Conservation (phyloP, 2,113 vertebrate species). For the Mormoops blainvillei region DNA sequence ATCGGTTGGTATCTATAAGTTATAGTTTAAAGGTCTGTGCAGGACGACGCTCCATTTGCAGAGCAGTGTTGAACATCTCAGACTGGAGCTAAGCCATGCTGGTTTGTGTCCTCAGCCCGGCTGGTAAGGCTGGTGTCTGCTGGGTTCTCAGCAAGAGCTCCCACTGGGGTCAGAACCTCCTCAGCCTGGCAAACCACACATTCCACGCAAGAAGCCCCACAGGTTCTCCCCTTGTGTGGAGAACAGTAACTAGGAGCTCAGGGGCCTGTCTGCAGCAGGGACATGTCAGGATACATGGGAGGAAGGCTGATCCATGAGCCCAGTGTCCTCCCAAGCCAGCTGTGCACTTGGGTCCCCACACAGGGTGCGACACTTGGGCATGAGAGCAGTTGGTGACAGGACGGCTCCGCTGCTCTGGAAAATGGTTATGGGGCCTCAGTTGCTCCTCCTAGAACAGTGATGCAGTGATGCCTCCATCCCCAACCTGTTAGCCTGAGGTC, state of each 20-base stretch:
- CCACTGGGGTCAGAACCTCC: neutral
- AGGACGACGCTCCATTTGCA: neutral
- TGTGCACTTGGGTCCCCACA: neutral
- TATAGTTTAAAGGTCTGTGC: neutral
- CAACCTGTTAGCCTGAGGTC: neutral
- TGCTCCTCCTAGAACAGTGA: neutral
- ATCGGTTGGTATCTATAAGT: neutral
- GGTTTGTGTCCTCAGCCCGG: neutral
- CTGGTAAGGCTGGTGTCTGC: neutral
- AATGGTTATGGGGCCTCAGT: too few relatives aligned
- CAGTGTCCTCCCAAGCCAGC: neutral
- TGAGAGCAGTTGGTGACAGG: neutral
- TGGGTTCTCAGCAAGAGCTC: neutral
- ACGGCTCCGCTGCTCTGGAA: neutral
- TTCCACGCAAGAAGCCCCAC: neutral
- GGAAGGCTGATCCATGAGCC: neutral
- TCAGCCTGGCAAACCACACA: neutral
- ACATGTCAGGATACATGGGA: neutral
- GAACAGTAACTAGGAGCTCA: neutral
- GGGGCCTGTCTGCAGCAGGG: neutral
- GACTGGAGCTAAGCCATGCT: neutral
- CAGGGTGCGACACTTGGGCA: neutral
- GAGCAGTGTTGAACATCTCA: neutral
- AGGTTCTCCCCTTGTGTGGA: neutral
- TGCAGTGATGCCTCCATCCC: neutral